Base-by-base conservation (phyloP, 2,113 vertebrate species). In the Plecturocebus donacophilus region DNA sequence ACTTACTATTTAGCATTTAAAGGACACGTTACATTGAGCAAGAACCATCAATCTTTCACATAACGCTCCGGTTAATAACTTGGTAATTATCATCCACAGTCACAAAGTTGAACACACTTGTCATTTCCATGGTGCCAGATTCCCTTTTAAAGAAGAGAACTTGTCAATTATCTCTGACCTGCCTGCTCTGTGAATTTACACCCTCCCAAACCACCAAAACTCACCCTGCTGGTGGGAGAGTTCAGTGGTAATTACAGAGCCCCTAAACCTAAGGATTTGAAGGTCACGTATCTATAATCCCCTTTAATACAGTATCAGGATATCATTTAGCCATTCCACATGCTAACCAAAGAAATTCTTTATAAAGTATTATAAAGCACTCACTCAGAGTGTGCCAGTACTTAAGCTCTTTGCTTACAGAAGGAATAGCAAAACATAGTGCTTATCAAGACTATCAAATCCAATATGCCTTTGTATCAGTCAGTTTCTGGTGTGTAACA, bases 1-100 rank as follows among this genome's bases (percentile, higher is more conserved):
- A 97, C 96, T 95, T 98, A 97, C 96, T 97, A 98, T 96, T 97
- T 98, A 97, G 97, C 96, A 98, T 97, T 98, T 98, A 98, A 97
- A 97, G 97, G 95, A 97, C 93, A 97, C 92, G 96, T 96, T 97
- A 92, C 94, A 83, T 70, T 54, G 93, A 95, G 52, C 80, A 84
- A 61, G 95, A 96, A 80, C 71, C 94, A 98, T 97, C 96, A 96
- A 95, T 98, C 97, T 95, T 95, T 92, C 92, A 91, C 84, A 79
- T 85, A 97, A 96, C 23, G 19, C 92, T 97, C 92, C 3, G 6
- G 95, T 92, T 98, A 98, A 97, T 98, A 98, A 97, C 96, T 94
- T 96, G 96, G 92, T 97, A 97, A 98, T 98, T 97, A 98, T 90
- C 96, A 96, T 95, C 96, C 80, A 77, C 71, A 96, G 93, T 87